phyloP scores from a whole-genome alignment of 2,797 vertebrate genomes.

The Pipistrellus kuhlii region DNA sequence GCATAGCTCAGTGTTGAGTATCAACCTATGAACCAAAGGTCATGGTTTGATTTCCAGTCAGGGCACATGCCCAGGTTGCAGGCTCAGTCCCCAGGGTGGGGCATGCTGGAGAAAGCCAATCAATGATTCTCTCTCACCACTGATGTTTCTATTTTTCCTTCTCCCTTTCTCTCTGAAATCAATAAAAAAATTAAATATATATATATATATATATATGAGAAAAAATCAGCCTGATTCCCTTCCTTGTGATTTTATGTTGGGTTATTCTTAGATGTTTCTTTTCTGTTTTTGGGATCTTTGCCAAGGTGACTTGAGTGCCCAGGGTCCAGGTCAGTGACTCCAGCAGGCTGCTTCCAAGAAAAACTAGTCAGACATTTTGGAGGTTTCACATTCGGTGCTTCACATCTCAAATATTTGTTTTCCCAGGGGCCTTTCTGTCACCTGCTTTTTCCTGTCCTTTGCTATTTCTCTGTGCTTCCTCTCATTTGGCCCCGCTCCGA shows the following conservation, averaged over 20 bases:
- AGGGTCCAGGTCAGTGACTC: neutral
- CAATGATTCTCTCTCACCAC: too few species aligned
- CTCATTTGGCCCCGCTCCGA: neutral
- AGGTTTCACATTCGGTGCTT: neutral
- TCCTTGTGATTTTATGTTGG: neutral
- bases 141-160: too few species aligned
- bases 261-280: neutral
- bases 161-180: too few species aligned
- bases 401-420: neutral
- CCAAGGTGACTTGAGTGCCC: neutral
- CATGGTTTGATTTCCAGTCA: too few species aligned
- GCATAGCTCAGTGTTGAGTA: too few species aligned
- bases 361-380: neutral
- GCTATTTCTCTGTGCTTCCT: neutral
- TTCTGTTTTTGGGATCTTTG: neutral
- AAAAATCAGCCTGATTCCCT: too few species aligned
- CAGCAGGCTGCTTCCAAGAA: neutral
- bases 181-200: too few species aligned
- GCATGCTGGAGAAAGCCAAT: too few species aligned
- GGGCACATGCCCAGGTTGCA: too few species aligned
- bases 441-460: neutral
- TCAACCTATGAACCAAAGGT: too few species aligned
- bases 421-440: neutral
- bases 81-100: too few species aligned
- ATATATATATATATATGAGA: too few species aligned